Evolutionary conservation across 2,888 invertebrate species (phyloP).

Genomic region (Apodemia zela): DNA sequence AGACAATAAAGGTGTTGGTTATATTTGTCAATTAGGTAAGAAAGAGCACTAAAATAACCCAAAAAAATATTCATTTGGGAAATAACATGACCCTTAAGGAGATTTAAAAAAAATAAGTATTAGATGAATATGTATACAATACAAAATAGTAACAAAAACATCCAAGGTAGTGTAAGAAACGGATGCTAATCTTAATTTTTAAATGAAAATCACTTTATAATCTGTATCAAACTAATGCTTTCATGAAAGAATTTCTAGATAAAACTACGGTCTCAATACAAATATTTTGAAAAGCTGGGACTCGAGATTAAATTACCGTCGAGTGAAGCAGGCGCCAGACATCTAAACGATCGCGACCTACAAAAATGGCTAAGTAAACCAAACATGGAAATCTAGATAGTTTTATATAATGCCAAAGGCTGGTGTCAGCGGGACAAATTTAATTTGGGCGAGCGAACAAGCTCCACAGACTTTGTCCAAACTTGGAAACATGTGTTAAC

Average conservation of each 20-base stretch:
- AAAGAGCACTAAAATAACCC: no score
- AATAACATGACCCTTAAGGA: no score
- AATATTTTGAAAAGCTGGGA: background rate
- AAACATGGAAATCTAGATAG: conserved; percentile 13
- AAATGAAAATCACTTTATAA: no score
- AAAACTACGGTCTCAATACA: conserved; percentile 5
- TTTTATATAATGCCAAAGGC: conserved; percentile 31
- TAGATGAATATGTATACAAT: no score
- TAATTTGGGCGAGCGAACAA: conserved; percentile 57
- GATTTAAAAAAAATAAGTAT: no score
- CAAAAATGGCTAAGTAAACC: conserved; percentile 14
- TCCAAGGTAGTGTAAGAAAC: no score
- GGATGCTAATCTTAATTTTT: no score
- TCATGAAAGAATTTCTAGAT: background rate
- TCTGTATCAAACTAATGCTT: no score
- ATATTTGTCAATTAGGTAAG: no score
- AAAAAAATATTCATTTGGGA: no score
- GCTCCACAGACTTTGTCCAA: conserved; percentile 55
- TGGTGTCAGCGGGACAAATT: conserved; percentile 69
- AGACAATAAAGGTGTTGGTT: no score
- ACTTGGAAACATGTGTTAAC: conserved; percentile 72
- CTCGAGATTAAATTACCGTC: background rate
- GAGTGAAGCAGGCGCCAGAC: conserved; percentile 7
- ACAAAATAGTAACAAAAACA: no score
- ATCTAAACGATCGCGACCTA: conserved; percentile 13